phyloP scores from a whole-genome alignment of 2,888 invertebrate genomes.

The Rhagophthalmus giganteus region DNA sequence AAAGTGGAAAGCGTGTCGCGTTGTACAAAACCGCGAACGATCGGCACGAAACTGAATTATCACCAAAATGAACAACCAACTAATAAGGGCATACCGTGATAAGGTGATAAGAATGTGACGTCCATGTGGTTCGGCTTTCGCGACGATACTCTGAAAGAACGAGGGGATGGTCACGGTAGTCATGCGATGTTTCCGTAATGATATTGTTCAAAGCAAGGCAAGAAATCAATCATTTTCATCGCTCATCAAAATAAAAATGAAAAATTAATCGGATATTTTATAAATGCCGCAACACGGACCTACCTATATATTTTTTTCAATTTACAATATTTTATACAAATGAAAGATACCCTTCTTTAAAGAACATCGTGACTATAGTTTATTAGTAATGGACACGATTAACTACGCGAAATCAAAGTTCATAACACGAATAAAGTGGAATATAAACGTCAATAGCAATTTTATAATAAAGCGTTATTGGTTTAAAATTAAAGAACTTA shows the following conservation, averaged over 20 bases:
- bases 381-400: no score
- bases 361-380: no score
- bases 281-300: no score
- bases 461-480: no score
- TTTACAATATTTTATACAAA: no score
- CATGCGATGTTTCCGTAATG: slow-evolving; percentile 33
- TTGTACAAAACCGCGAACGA: background rate
- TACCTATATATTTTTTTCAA: no score
- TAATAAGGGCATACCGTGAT: slow-evolving; percentile 14
- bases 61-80: slow-evolving; percentile 8
- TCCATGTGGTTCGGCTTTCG: slow-evolving; percentile 24
- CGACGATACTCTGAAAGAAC: slow-evolving; percentile 28
- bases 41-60: slow-evolving; percentile 5
- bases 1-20: background rate
- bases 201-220: slow-evolving; percentile 35
- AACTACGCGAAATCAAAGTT: no score
- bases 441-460: no score
- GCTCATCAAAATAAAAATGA: slow-evolving; percentile 9
- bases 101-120: slow-evolving; percentile 23
- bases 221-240: slow-evolving; percentile 35
- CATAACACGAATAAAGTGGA: no score
- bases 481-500: no score
- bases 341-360: no score
- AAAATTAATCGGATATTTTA: no score
- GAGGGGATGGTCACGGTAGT: slow-evolving; percentile 29